Evolutionary conservation across 1,140 invertebrate species (phyloP), one percentile per base, ranked within the genome.

Genomic region (Onthophagus taurus): DNA sequence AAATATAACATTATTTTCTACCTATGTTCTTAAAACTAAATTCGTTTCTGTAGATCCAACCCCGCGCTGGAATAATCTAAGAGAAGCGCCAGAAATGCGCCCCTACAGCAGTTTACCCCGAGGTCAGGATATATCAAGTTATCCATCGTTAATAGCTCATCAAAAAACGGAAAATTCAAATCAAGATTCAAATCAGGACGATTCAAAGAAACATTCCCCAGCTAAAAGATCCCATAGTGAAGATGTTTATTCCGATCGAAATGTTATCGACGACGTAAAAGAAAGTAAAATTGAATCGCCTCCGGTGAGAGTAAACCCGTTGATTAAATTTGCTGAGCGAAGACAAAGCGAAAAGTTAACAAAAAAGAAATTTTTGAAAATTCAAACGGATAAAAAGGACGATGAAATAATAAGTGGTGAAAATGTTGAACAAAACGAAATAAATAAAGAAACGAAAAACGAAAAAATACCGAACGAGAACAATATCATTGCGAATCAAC

Each of bases 91-190:
- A 2, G 72, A 75, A 52, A 60, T 72, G 42, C 63, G 75, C 13
- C 59, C 74, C 2, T 78, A 77, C 55, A 74, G 70, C 34, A 77
- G 75, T 47, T 52, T 78, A 19, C 75, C 76, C 1, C 41, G 60
- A 31, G 58, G 54, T 21, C 60, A 63, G 49, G 58, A 60, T 47
- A 56, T 63, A 24, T 53, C 33, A 45, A 54, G 53, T 33, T 65
- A 63, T 36, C 61, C 61, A n/a, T 61, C 63, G 1, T 37, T 63
- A 35, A 30, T 45, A 16, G n/a, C 48, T 2, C 58, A 61, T 41
- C 51, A 59, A 37, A 41, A 33, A 7, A 51, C 51, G 16, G 44
- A 43, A 26, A 43, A 48, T 16, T n/a, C 29, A 17, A 26, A 52
- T 19, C 31, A 42, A 24, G 29, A 38, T 29, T 13, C 38, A 30